Percentiles rank a stretch among this genome's conserved stretches.
These are phyloP conservation scores for Liolophura sinensis DNA, from an alignment of 1,140 invertebrate species.

Conservation along the genomic window DNA sequence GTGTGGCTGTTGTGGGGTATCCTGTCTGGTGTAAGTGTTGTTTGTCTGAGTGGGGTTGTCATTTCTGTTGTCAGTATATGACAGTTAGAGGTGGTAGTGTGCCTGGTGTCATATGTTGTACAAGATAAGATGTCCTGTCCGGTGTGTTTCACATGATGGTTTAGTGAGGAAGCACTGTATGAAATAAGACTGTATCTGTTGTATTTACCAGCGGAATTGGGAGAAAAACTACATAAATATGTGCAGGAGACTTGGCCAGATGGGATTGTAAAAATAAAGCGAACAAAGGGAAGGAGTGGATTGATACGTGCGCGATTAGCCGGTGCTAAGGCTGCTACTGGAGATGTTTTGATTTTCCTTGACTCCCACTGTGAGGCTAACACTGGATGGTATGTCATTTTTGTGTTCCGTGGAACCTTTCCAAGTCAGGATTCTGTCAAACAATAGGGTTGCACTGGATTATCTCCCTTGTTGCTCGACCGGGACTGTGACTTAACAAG, in stretches of 20 bases:
- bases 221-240: slow-evolving; percentile 75
- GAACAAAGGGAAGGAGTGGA: slow-evolving; percentile 83
- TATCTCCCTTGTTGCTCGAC: no score
- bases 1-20: no score
- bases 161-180: no score
- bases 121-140: no score
- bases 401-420: not conserved
- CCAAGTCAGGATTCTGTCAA: not conserved
- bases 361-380: slow-evolving; percentile 98
- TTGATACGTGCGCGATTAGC: slow-evolving; percentile 89
- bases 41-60: no score
- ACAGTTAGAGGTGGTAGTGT: no score
- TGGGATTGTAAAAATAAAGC: slow-evolving; percentile 49
- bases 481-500: no score
- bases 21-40: no score
- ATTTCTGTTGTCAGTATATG: no score
- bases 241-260: slow-evolving; percentile 65
- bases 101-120: no score
- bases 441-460: not conserved
- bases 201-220: slow-evolving; percentile 80
- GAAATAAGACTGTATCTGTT: no score
- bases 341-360: slow-evolving; percentile 91
- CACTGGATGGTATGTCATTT: slow-evolving; percentile 75
- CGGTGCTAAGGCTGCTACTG: slow-evolving; percentile 87
- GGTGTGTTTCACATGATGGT: no score